Base-by-base conservation (phyloP, 2,797 vertebrate genomes). In the Otolemur crassicaudatus region DNA sequence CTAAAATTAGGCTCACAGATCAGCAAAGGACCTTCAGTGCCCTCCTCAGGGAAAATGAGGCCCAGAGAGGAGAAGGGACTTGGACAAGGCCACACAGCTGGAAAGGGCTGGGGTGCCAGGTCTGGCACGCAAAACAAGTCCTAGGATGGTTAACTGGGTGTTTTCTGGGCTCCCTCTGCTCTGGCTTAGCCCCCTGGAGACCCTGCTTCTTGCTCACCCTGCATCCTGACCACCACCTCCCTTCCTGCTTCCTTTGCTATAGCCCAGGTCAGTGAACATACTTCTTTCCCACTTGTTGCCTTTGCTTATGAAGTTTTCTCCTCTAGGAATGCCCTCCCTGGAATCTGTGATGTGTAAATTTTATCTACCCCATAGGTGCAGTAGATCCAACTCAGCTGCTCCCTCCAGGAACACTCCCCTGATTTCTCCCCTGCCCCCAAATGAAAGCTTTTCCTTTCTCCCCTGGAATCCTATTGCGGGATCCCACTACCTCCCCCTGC, bases 1-100 rank as follows among this genome's bases (percentile, higher is more conserved):
- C 79, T 84, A 91, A 80, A 87, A 87, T 95, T 83, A 40, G 65
- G 4, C 82, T 95, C 60, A 93, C 73, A 79, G 67, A 69, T 40
- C 10, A 67, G 27, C 27, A 22, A 40, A 60, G 43, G 25, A 17
- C 87, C 29, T 70, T 94, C 6, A 16, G 69, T 86, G 49, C 17
- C 53, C 34, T 85, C 40, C 22, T 67, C 19, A n/a, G 46, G 34
- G 34, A 72, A 25, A 75, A 49, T 29, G 56, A 83, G 31, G 14
- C 40, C 61, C 31, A 91, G 27, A 86, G 10, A 60, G 46, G 19
- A 70, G 25, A 77, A 87, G 40, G 81, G 49, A 83, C 25, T 67
- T 67, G 20, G 73, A 31, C 5, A 13, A 83, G 61, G 25, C 70
- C 84, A 37, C 29, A 58, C 31, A 43, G 40, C 56, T 81, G 65